A percentile compares a stretch with the other conserved stretches of the same genome.
Conservation (phyloP, 2,797 vertebrate species). For the Dermochelys coriacea region DNA sequence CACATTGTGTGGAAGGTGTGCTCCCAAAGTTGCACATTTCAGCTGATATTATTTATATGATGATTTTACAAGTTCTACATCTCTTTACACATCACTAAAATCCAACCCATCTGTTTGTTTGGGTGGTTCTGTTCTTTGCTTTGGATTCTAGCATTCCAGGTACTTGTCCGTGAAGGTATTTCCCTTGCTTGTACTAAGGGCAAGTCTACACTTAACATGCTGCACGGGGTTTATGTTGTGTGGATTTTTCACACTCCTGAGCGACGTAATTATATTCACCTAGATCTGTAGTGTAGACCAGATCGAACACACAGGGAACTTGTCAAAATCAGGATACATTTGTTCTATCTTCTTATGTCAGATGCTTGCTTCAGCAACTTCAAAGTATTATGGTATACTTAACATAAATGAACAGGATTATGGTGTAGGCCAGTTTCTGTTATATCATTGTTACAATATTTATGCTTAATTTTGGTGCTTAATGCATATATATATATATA, state of each 20-base stretch:
- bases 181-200: background rate
- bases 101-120: background rate
- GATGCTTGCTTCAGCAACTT: no score
- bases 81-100: no score
- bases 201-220: background rate
- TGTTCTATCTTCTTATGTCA: no score
- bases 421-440: background rate
- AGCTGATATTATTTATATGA: background rate
- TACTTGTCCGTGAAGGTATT: background rate
- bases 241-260: no score
- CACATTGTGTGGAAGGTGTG: background rate
- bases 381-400: no score
- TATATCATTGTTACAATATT: background rate
- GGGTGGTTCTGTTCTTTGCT: background rate
- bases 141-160: background rate
- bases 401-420: no score
- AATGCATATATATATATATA: no score
- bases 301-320: no score
- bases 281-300: no score
- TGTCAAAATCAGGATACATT: no score
- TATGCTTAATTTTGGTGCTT: background rate
- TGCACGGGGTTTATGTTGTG: background rate
- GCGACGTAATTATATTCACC: no score
- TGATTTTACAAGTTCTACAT: background rate
- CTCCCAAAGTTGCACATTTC: background rate